These are phyloP conservation scores for Halisarca cf. caerulea DNA, from an alignment of 37 sponge, comb jelly and placozoan species.

Conservation along the genomic window DNA sequence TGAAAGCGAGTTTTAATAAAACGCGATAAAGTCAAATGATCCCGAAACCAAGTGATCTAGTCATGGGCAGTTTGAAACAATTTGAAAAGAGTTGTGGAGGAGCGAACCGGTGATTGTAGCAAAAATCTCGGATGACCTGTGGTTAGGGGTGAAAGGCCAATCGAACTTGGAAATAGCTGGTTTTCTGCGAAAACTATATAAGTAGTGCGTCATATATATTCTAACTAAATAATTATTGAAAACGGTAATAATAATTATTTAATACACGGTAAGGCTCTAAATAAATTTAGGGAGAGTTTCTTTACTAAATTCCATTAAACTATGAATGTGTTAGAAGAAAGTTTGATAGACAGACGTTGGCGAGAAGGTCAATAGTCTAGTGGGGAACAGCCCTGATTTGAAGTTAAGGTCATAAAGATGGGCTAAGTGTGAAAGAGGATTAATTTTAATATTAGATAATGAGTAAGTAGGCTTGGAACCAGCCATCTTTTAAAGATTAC, in stretches of 20 bases:
- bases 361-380: constrained; percentile 79
- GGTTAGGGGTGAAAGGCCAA: constrained; percentile 86
- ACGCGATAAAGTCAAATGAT: constrained; percentile 61
- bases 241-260: too few species aligned
- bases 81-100: constrained; percentile 47
- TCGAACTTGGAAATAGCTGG: constrained; percentile 93
- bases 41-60: constrained; percentile 90
- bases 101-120: constrained; percentile 90
- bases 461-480: constrained; percentile 90
- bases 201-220: constrained; percentile 67
- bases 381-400: constrained; percentile 81
- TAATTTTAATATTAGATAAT: constrained; percentile 40
- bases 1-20: constrained; percentile 68
- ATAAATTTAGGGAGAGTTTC: constrained; percentile 29
- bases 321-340: constrained; percentile 73
- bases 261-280: constrained; percentile 73
- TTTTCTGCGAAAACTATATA: constrained; percentile 90
- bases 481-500: constrained; percentile 90
- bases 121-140: constrained; percentile 90
- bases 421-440: constrained; percentile 64
- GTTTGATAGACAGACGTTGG: constrained; percentile 64
- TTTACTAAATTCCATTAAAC: constrained; percentile 49
- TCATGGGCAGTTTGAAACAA: constrained; percentile 72
- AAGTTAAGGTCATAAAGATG: constrained; percentile 69
- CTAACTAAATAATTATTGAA: background rate